A percentile compares a stretch with the other conserved stretches of the same genome.
Evolutionary conservation across 2,888 invertebrate species (phyloP).

Genomic region (Coronaproctus castanopsis): DNA sequence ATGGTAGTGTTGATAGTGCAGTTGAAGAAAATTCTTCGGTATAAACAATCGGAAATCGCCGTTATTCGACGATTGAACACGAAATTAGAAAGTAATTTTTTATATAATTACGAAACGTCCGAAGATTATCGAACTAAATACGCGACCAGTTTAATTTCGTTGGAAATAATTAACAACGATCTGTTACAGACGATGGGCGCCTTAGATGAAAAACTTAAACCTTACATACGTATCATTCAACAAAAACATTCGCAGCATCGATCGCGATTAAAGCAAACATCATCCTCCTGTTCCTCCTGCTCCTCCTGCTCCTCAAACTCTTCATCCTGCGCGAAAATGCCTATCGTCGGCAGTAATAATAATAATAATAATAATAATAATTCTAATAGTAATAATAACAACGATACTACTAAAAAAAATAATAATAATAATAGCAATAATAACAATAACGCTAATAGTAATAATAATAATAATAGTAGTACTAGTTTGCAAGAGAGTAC

Average conservation of each 20-base stretch:
- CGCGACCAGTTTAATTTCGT: constrained; percentile 56
- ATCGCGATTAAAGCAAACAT: constrained; percentile 14
- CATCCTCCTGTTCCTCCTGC: constrained; percentile 26
- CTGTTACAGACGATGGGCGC: constrained; percentile 27
- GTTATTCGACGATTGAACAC: constrained; percentile 68
- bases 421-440: no score
- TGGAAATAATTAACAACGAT: constrained; percentile 77
- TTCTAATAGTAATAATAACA: no score
- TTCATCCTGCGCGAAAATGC: no score
- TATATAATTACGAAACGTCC: constrained; percentile 53
- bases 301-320: no score
- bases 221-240: no score
- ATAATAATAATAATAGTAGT: no score
- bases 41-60: constrained; percentile 61
- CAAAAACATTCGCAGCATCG: no score
- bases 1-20: constrained; percentile 33
- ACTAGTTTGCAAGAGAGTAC: constrained; percentile 54
- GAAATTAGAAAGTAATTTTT: constrained; percentile 69
- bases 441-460: no score
- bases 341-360: no score
- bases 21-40: constrained; percentile 61
- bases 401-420: no score
- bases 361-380: no score
- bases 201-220: constrained; percentile 14
- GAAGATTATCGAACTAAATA: constrained; percentile 81